Evolutionary conservation across 2,113 vertebrate genomes (phyloP), one percentile per base, ranked within the genome.

Genomic region (Catharus minimus): DNA sequence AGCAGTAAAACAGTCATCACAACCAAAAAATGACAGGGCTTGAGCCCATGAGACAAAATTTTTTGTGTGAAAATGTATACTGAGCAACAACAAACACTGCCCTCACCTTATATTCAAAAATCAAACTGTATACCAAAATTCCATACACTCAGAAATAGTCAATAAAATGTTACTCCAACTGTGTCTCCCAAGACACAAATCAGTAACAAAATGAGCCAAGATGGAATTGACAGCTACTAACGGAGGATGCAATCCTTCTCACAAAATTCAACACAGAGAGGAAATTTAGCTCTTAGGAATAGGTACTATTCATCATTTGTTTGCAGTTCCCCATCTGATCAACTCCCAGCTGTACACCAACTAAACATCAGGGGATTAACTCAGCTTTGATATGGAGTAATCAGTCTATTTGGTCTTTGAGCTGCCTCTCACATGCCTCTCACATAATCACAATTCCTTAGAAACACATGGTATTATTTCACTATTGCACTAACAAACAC

Each of bases 241-340:
- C 22, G 21, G 30, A 1, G 1, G 92, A n/a, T 32, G 21, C n/a
- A 74, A 67, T 71, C 24, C 33, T 74, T 11, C 41, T 86, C 38
- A 83, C 21, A 49, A 69, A 77, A 66, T 58, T 77, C 65, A 80
- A 24, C 46, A 53, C 1, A 2, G 24, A 60, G 36, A 88, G 47
- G 47, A 92, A 86, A 92, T 86, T 50, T 30, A 94, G 64, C 53
- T 86, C 52, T 53, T n/a, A 86, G 79, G 52, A 92, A 88, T 60
- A 88, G 73, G 41, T 67, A 26, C 7, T 74, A 44, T 84, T 77
- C 88, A 60, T 83, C 8, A 50, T 57, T 88, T 90, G 22, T 58
- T 90, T 84, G 49, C 46, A 74, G 44, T 72, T 86, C 43, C 30
- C 24, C 80, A 82, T 60, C 36, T 71, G 80, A 81, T 93, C 56